Percentiles rank a stretch among this genome's conserved stretches.
These are phyloP conservation scores for Lagopus leucura DNA, from an alignment of 2,113 vertebrate genomes.

Conservation along the genomic window DNA sequence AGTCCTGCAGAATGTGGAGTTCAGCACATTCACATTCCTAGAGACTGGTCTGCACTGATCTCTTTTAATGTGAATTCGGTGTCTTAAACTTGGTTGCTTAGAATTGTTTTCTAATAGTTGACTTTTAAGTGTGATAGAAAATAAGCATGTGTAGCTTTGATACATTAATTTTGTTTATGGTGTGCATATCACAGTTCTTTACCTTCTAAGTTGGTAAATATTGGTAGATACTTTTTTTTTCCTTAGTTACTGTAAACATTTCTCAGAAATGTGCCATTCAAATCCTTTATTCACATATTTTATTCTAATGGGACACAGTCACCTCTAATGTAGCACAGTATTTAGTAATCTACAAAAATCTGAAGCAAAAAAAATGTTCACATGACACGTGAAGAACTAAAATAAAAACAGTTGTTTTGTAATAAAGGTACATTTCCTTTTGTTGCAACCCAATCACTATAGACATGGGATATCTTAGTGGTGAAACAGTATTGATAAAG, in stretches of 20 bases:
- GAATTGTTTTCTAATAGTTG: conserved; percentile 9
- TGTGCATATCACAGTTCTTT: background rate
- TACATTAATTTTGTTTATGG: background rate
- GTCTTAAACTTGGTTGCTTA: background rate
- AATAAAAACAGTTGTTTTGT: background rate
- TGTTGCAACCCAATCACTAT: background rate
- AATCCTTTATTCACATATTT: background rate
- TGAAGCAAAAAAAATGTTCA: background rate
- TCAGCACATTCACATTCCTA: background rate
- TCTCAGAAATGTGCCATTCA: background rate
- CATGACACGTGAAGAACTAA: background rate
- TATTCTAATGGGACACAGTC: background rate
- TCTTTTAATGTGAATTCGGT: background rate
- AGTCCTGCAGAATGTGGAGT: conserved; percentile 11
- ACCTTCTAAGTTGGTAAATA: conserved; percentile 35
- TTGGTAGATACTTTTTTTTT: background rate
- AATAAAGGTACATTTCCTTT: background rate
- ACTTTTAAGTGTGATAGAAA: background rate
- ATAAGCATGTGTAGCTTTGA: background rate
- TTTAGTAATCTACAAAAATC: background rate
- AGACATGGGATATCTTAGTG: background rate
- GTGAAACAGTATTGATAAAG: background rate
- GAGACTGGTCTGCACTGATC: background rate
- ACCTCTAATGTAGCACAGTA: background rate
- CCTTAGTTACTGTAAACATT: background rate